Base-by-base conservation (phyloP, 1,140 invertebrate genomes). In the Neodiprion lecontei region DNA sequence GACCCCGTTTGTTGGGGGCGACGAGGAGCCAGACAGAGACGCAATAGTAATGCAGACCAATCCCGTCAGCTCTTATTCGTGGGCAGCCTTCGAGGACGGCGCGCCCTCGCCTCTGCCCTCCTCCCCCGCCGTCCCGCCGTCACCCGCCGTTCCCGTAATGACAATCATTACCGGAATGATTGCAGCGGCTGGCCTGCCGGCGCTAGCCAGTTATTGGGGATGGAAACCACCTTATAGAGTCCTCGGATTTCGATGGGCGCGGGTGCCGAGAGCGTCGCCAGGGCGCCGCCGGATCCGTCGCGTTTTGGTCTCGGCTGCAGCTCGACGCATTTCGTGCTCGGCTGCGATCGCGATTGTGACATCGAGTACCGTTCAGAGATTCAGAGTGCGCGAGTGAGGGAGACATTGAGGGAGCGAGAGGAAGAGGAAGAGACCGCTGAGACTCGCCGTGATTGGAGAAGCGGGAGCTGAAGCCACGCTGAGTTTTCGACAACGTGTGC, bases 91-190 rank as follows among this genome's bases (percentile, higher is more conserved):
- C 80, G 53, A 75, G 23, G 70, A 72, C 61, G 21, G n/a, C 72
- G 74, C 11, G 77, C 76, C 78, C 77, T 68, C 70, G 23, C 61
- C 74, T 72, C 70, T 72, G 67, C 67, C 53, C 72, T 65, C 69
- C 75, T 76, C 77, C 79, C 83, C 81, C 78, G 80, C 80, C 79
- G 79, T 78, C 77, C 53, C 11, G 11, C 53, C 11, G 53, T 12
- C 8, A 61, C 53, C 53, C 53, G 53, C 53, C 80, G 79, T 83
- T 79, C 82, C 79, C 83, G 84, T 86, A 86, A 86, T 86, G 85
- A 86, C 83, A 85, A 85, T 86, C 84, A 86, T 86, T 86, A 86
- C 82, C 73, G 79, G 81, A 85, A 86, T 86, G 84, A 86, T 86
- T 86, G 84, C 84, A 82, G 85, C 83, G 82, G 81, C 78, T 82